Evolutionary conservation across 2,113 vertebrate genomes (phyloP).

Genomic region (Ceyx melanurus): DNA sequence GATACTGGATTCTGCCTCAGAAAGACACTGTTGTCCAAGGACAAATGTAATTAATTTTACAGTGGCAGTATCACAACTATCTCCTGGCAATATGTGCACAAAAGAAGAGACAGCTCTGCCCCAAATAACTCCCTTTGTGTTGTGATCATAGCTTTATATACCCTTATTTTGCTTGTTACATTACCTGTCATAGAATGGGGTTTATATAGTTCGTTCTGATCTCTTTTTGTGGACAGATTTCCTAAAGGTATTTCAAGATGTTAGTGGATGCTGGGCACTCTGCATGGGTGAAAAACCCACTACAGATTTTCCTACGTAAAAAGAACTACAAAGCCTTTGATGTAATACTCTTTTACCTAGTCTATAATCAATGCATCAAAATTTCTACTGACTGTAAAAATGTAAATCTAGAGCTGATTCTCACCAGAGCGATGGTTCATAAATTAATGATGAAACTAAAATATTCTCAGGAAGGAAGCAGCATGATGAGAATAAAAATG

Average conservation of each 20-base stretch:
- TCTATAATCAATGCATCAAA: neutral
- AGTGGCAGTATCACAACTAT: neutral
- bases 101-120: neutral
- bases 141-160: neutral
- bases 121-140: neutral
- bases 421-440: constrained; percentile 1
- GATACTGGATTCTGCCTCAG: neutral
- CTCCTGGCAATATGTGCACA: neutral
- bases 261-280: neutral
- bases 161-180: neutral
- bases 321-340: neutral
- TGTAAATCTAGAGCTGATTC: constrained; percentile 7
- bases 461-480: constrained; percentile 1
- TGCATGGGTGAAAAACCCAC: neutral
- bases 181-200: neutral
- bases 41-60: neutral
- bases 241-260: neutral
- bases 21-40: neutral
- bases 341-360: neutral
- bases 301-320: neutral
- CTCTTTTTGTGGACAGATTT: neutral
- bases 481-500: constrained; percentile 51
- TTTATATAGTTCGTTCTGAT: neutral
- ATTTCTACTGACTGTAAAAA: neutral
- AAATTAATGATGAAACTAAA: constrained; percentile 52